Evolutionary conservation across 2,797 vertebrate species (phyloP), one percentile per base, ranked within the genome.

Genomic region (Anomalospiza imberbis): DNA sequence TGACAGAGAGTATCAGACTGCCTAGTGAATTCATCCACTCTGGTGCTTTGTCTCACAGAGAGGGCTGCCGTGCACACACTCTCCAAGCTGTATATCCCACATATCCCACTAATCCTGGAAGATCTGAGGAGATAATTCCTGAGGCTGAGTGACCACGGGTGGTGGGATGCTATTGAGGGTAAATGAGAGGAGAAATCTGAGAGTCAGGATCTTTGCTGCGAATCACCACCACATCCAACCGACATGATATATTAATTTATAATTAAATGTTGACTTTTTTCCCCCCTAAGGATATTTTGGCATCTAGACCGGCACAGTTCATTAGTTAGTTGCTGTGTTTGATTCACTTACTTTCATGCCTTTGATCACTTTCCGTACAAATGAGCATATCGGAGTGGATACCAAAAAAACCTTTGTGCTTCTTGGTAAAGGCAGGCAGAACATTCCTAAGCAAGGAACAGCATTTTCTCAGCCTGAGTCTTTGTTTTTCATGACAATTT

Each of bases 301-400:
- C 76, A 95, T 88, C 66, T 81, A 20, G 73, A 85, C 34, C 54
- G 60, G 62, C 40, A 62, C 45, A 90, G 79, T 95, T 96, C 92
- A 90, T 96, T 94, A 94, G 62, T 79, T 83, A 85, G 74, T 91
- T 51, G 42, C 73, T 95, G 91, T 11, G 9, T 85, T 83, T 90
- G 88, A 97, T 94, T 83, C 72, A 71, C 55, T 87, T 93, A 87
- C 75, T 94, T 75, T 82, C 83, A 87, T 42, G 36, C 45, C 77
- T 95, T 96, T 96, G 76, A 95, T 95, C 88, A 47, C 53, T 74
- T 82, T 91, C 73, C 62, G 62, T 71, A 53, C 88, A 94, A 80
- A 62, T 40, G 50, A 93, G 76, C 29, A 16, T 10, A 60, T 93
- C 86, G 96, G 32, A 76, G 40, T 38, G 53, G 61, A 55, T 79